Evolutionary conservation across 2,888 invertebrate species (phyloP).

Genomic region (Megamerina dolium): DNA sequence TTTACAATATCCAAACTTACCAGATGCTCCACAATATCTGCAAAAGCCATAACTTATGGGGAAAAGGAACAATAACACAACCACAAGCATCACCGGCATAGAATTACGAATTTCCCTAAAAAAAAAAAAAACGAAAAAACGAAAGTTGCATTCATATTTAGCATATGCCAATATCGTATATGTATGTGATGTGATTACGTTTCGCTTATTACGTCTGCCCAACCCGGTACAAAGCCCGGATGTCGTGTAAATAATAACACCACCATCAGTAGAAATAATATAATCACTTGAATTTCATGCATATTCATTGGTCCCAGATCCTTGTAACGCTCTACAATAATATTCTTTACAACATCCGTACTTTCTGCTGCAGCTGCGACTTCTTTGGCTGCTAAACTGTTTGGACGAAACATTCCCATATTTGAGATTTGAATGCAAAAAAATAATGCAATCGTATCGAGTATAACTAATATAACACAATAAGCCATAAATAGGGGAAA

Average conservation of each 20-base stretch:
- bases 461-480: conserved; percentile 24
- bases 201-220: conserved; percentile 15
- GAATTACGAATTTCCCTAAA: conserved; percentile 40
- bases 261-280: conserved; percentile 17
- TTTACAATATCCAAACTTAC: too few relatives aligned
- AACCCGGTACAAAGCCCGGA: conserved; percentile 20
- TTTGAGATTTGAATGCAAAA: conserved; percentile 30
- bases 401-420: conserved; percentile 36
- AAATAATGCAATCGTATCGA: conserved; percentile 23
- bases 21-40: conserved; percentile 54
- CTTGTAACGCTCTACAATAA: conserved; percentile 14
- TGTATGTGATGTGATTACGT: conserved; percentile 10
- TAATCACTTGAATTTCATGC: conserved; percentile 21
- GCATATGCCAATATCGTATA: not conserved
- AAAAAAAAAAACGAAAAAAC: conserved; percentile 1
- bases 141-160: not conserved
- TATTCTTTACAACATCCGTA: conserved; percentile 12
- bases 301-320: conserved; percentile 18
- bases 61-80: conserved; percentile 70
- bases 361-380: conserved; percentile 10
- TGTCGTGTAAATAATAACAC: conserved; percentile 17
- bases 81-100: conserved; percentile 68
- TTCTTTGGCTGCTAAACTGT: conserved; percentile 22
- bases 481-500: conserved; percentile 34
- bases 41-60: conserved; percentile 70